These are phyloP conservation scores for Struthidea cinerea DNA, from an alignment of 2,113 vertebrate species.

Conservation along the genomic window DNA sequence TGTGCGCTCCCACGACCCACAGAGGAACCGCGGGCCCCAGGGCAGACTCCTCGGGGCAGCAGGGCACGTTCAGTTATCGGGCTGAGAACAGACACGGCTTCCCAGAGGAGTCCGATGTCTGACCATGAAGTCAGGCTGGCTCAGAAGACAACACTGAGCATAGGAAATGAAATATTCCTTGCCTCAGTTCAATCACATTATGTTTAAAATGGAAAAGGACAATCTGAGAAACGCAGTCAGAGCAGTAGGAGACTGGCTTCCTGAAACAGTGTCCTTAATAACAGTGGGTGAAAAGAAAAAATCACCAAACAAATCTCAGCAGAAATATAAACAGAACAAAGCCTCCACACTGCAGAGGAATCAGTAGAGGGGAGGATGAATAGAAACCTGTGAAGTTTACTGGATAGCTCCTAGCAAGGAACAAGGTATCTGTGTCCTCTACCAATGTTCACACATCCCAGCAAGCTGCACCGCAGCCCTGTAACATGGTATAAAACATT, in stretches of 20 bases:
- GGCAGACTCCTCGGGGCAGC: background rate
- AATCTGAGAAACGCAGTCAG: background rate
- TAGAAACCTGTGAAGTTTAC: background rate
- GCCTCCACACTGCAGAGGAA: background rate
- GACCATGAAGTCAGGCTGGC: background rate
- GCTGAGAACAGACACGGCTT: background rate
- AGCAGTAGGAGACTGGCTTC: background rate
- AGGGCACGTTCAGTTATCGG: rapidly evolving
- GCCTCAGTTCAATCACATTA: background rate
- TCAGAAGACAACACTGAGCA: background rate
- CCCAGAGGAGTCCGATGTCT: rapidly evolving
- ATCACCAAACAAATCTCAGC: background rate
- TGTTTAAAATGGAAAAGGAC: background rate
- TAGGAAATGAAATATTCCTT: background rate
- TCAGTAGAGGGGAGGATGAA: background rate
- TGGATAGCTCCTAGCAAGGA: background rate
- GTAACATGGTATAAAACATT: background rate
- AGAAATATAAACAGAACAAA: background rate
- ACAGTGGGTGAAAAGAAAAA: background rate
- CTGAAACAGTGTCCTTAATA: background rate
- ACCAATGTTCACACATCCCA: rapidly evolving
- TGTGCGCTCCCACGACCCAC: rapidly evolving
- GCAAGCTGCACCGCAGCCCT: background rate
- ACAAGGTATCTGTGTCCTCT: background rate
- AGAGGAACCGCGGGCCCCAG: rapidly evolving